These are phyloP conservation scores for Allolobophora icterica DNA, from an alignment of 2,888 invertebrate genomes.

Conservation along the genomic window DNA sequence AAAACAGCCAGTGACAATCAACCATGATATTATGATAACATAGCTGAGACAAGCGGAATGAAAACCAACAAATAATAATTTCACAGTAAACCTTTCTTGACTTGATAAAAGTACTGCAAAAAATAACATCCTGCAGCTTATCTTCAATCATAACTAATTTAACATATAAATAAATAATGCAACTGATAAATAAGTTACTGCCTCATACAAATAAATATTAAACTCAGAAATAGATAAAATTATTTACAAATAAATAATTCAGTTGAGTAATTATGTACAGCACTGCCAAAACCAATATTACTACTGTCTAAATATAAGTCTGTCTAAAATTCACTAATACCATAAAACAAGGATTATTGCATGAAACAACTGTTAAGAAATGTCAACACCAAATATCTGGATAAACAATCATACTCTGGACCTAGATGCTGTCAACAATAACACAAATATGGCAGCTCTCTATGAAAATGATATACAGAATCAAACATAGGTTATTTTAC, in stretches of 20 bases:
- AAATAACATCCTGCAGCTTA: not conserved
- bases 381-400: not conserved
- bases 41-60: not conserved
- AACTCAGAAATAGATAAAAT: too few relatives aligned
- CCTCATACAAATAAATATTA: not conserved
- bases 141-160: not conserved
- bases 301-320: not conserved
- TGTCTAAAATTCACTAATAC: not conserved
- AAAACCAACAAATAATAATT: not conserved
- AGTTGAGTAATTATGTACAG: too few relatives aligned
- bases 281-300: too few relatives aligned
- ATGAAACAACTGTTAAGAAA: not conserved
- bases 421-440: not conserved
- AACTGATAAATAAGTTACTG: not conserved
- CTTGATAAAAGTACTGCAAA: not conserved
- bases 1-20: constrained; percentile 7
- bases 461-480: not conserved
- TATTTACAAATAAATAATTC: too few relatives aligned
- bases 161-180: not conserved
- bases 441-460: not conserved
- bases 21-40: not conserved
- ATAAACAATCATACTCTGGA: not conserved
- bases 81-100: not conserved
- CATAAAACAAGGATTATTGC: not conserved
- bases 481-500: not conserved